phyloP scores from a whole-genome alignment of 2,888 invertebrate species.

The Pachymerium ferrugineum region DNA sequence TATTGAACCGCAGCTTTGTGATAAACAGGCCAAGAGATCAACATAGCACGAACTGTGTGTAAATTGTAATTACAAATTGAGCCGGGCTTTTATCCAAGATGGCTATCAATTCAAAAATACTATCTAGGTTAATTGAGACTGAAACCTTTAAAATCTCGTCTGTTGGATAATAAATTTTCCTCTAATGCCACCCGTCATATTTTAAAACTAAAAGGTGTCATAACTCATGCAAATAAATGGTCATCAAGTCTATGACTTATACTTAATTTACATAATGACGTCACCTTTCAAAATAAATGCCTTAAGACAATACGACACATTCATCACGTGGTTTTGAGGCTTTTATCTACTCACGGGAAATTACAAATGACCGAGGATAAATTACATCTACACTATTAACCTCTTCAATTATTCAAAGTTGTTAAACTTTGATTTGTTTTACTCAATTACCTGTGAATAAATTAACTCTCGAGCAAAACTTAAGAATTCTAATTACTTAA shows the following conservation, averaged over 20 bases:
- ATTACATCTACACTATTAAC: no score
- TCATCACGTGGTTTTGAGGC: neutral
- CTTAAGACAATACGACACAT: neutral
- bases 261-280: neutral
- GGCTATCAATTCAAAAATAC: neutral
- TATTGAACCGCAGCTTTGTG: neutral
- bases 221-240: slow-evolving; percentile 3
- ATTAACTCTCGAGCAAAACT: no score
- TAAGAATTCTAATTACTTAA: no score
- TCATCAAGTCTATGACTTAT: neutral
- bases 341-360: neutral
- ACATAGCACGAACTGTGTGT: neutral
- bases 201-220: neutral
- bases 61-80: slow-evolving; percentile 13
- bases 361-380: neutral
- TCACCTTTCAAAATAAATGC: neutral
- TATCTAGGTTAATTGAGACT: neutral
- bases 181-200: neutral
- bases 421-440: no score
- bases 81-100: neutral
- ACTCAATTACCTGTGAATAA: no score
- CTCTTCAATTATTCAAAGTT: no score
- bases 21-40: neutral
- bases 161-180: neutral
- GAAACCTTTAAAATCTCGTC: slow-evolving; percentile 9